Conservation (phyloP, 2,888 invertebrate species). For the Eulithis testata region DNA sequence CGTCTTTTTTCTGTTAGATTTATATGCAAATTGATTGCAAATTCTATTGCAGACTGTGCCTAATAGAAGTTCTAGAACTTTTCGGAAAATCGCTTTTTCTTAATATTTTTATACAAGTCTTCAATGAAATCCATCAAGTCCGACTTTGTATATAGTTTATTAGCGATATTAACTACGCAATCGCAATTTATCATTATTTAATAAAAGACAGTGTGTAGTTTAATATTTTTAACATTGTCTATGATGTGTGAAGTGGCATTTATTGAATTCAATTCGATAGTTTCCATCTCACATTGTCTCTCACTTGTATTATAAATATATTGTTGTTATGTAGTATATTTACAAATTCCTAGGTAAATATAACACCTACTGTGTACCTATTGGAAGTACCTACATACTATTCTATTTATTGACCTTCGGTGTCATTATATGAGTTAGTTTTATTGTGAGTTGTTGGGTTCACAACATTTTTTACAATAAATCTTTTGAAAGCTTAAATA, state of each 20-base stretch:
- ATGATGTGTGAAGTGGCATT: slow-evolving; percentile 46
- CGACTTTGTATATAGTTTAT: slow-evolving; percentile 17
- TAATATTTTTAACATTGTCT: slow-evolving; percentile 34
- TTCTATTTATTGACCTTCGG: slow-evolving; percentile 11
- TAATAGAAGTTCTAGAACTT: slow-evolving; percentile 9
- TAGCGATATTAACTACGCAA: slow-evolving; percentile 10
- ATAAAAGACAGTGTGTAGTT: slow-evolving; percentile 45
- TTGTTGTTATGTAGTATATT: not conserved
- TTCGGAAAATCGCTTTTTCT: slow-evolving; percentile 1
- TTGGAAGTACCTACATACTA: not conserved
- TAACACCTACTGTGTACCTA: not conserved
- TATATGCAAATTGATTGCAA: slow-evolving; percentile 2
- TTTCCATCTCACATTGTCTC: slow-evolving; percentile 30
- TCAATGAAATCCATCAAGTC: slow-evolving; percentile 13
- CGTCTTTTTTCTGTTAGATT: slow-evolving; percentile 1
- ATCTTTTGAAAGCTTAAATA: not conserved
- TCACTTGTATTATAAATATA: slow-evolving; percentile 1
- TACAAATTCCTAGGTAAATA: not conserved
- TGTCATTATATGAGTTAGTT: slow-evolving; percentile 8
- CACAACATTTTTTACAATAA: slow-evolving; percentile 16
- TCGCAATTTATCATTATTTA: slow-evolving; percentile 22
- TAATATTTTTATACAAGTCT: slow-evolving; percentile 9
- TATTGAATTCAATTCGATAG: slow-evolving; percentile 45
- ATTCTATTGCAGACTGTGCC: slow-evolving; percentile 16
- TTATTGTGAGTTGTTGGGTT: slow-evolving; percentile 9